Conservation (phyloP, 35 echinoderm and acorn worm species). For the Patiria miniata region DNA sequence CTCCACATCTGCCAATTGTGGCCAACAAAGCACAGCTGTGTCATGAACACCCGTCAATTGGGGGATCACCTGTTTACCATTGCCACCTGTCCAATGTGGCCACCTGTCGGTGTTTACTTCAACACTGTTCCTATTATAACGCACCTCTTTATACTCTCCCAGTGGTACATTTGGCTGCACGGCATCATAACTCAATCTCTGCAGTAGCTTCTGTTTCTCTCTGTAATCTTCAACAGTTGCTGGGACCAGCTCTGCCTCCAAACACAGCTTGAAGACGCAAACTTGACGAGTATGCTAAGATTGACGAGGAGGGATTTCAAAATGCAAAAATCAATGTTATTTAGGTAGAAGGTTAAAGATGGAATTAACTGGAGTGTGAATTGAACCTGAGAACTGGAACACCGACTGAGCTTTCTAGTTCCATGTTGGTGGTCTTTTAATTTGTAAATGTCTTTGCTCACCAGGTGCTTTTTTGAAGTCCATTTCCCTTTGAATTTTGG, state of each 20-base stretch:
- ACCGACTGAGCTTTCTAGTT: too few species aligned
- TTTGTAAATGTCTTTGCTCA: too few species aligned
- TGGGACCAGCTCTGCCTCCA: conserved; percentile 78
- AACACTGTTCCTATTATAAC: neutral
- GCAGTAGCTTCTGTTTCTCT: conserved; percentile 83
- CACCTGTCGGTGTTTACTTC: neutral
- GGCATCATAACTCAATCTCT: conserved; percentile 55
- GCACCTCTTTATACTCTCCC: conserved; percentile 58
- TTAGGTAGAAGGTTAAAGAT: too few species aligned
- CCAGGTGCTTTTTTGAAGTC: too few species aligned
- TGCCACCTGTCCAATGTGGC: neutral
- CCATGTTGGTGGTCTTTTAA: too few species aligned
- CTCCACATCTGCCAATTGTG: too few species aligned
- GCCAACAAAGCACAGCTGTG: too few species aligned
- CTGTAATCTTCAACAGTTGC: conserved; percentile 69
- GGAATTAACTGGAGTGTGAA: neutral
- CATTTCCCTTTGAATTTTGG: too few species aligned
- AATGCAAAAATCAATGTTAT: too few species aligned
- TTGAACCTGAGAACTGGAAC: neutral
- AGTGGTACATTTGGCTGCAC: conserved; percentile 61
- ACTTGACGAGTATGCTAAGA: conserved; percentile 46
- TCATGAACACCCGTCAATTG: too few species aligned
- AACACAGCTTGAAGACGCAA: conserved; percentile 65
- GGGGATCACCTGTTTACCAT: too few species aligned
- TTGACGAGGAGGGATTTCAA: too few species aligned